Base-by-base conservation (phyloP, 1,140 invertebrate genomes). In the Panulirus ornatus region DNA sequence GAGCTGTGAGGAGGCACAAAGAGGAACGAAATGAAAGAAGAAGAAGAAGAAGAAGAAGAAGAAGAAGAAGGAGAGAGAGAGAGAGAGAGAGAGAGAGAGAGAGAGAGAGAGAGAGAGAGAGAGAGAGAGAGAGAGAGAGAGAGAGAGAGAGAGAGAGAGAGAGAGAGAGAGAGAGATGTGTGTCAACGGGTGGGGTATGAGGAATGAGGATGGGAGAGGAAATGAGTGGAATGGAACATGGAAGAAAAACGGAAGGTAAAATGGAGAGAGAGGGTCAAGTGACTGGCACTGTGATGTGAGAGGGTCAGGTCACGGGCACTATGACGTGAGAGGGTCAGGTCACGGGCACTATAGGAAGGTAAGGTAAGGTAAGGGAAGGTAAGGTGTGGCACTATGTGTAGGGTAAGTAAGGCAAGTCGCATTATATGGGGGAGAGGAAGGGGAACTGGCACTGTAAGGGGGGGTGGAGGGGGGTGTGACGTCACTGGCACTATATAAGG, bases 111-210 rank as follows among this genome's bases (percentile, higher is more conserved):
- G 38, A 2, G 5, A 78, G 34, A n/a, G 27, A 78, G 75, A 78
- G 75, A n/a, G 40, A 42, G 19, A 40, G 6, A n/a, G 19, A 78
- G 75, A n/a, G 19, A 78, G 40, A 22, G 38, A 75, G 71, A 40
- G 71, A 75, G 71, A 75, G 71, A 40, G 38, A 75, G 71, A 75
- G 38, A 75, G 71, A 40, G 30, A 75, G 71, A 40, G 71, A 75
- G 38, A 73, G 70, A 36, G 34, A 73, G 70, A 73, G 22, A 73
- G 71, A 40, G 30, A 75, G 75, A 47, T n/a, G 75, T 40, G 44
- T 36, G 73, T 16, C 14, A 76, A 34, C 30, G 34, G 36, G 73
- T 11, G 22, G 14, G 34, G 14, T n/a, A 76, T 1, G n/a, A n/a
- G 9, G 22, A 76, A n/a, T 1, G 22, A 76, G 73, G 36, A n/a